Evolutionary conservation across 2,888 invertebrate genomes (phyloP).

Genomic region (Erebia epiphron): DNA sequence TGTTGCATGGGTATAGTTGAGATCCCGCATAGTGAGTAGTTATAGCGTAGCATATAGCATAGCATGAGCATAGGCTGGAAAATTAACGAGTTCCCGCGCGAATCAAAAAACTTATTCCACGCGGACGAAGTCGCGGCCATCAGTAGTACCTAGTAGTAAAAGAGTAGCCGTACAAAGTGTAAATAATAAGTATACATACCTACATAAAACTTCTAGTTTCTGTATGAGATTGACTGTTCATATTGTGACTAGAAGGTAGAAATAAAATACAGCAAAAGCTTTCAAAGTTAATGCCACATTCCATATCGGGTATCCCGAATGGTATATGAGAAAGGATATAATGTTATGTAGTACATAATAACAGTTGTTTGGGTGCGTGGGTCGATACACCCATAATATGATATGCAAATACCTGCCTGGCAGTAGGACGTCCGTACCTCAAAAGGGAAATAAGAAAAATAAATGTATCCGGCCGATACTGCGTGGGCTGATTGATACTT

Average conservation of each 20-base stretch:
- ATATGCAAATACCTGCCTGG: constrained; percentile 67
- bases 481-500: constrained; percentile 54
- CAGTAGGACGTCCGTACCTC: constrained; percentile 76
- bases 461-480: constrained; percentile 70
- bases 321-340: constrained; percentile 21
- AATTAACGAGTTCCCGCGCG: too few relatives aligned
- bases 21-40: too few relatives aligned
- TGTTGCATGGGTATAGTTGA: too few relatives aligned
- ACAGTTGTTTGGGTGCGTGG: constrained; percentile 52
- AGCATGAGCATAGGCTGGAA: too few relatives aligned
- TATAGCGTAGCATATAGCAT: too few relatives aligned
- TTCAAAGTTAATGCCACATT: constrained; percentile 2
- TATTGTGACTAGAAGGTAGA: background rate
- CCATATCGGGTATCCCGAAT: constrained; percentile 8
- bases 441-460: constrained; percentile 76
- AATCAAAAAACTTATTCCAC: too few relatives aligned
- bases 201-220: too few relatives aligned
- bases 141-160: too few relatives aligned
- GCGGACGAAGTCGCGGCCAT: too few relatives aligned
- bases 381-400: constrained; percentile 44
- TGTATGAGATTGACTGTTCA: background rate
- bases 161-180: too few relatives aligned
- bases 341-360: constrained; percentile 30
- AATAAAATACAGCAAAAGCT: constrained; percentile 6
- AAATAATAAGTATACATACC: too few relatives aligned